phyloP scores from a whole-genome alignment of 1,140 invertebrate genomes.

The Neodiprion pinetum region DNA sequence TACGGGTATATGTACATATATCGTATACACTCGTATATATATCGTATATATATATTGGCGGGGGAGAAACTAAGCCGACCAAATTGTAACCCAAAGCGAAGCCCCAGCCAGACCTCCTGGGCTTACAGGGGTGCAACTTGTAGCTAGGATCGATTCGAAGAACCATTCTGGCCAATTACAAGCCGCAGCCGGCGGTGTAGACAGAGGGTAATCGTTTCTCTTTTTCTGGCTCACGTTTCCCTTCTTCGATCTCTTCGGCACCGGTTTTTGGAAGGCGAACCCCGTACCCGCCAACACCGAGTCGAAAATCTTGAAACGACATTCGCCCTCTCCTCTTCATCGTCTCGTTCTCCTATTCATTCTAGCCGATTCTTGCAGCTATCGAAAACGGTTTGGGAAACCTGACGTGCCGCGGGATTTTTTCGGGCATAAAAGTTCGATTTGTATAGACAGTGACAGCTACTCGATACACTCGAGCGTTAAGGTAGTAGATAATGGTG shows the following conservation, averaged over 20 bases:
- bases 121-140: background rate
- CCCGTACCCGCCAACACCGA: too few relatives aligned
- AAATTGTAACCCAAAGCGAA: background rate
- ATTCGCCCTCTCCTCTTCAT: too few relatives aligned
- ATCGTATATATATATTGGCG: too few relatives aligned
- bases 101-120: background rate
- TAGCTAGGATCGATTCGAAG: background rate
- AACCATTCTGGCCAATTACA: too few relatives aligned
- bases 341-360: too few relatives aligned
- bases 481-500: background rate
- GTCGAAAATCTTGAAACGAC: too few relatives aligned
- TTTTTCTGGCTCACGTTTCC: background rate
- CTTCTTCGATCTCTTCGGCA: too few relatives aligned
- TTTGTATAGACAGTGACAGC: constrained; percentile 40
- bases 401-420: background rate
- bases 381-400: too few relatives aligned
- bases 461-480: constrained; percentile 40
- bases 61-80: background rate
- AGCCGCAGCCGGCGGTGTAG: background rate
- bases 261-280: too few relatives aligned
- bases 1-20: too few relatives aligned
- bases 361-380: too few relatives aligned
- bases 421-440: constrained; percentile 41
- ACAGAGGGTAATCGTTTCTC: background rate
- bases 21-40: too few relatives aligned